Conservation (phyloP, 2,113 vertebrate species). For the Rhea americana region DNA sequence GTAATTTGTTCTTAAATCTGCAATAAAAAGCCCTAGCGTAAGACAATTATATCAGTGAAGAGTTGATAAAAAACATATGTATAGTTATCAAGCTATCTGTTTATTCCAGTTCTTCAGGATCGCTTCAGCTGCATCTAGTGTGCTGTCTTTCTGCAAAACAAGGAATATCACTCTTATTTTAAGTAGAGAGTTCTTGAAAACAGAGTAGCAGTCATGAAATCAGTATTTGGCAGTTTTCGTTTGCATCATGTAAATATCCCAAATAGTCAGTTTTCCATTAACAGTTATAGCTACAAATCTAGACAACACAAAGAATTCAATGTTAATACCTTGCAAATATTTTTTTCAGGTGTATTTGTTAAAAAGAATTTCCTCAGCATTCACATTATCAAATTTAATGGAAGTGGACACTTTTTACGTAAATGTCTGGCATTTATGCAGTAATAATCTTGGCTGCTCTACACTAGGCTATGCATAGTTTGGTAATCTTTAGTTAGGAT, state of each 20-base stretch:
- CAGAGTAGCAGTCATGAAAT: background rate
- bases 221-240: background rate
- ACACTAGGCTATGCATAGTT: background rate
- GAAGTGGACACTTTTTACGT: background rate
- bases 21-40: background rate
- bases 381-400: background rate
- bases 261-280: background rate
- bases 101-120: constrained; percentile 90
- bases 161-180: constrained; percentile 27
- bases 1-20: background rate
- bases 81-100: constrained; percentile 11
- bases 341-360: background rate
- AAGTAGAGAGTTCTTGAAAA: background rate
- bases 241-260: background rate
- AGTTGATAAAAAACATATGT: background rate
- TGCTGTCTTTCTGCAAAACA: constrained; percentile 88
- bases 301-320: background rate
- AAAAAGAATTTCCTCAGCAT: background rate
- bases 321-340: background rate
- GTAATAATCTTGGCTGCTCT: background rate
- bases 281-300: background rate
- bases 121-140: constrained; percentile 86
- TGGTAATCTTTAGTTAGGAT: background rate
- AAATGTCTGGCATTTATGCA: background rate
- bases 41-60: background rate